Conservation (phyloP, 2,113 vertebrate species). For the Bubalus kerabau region DNA sequence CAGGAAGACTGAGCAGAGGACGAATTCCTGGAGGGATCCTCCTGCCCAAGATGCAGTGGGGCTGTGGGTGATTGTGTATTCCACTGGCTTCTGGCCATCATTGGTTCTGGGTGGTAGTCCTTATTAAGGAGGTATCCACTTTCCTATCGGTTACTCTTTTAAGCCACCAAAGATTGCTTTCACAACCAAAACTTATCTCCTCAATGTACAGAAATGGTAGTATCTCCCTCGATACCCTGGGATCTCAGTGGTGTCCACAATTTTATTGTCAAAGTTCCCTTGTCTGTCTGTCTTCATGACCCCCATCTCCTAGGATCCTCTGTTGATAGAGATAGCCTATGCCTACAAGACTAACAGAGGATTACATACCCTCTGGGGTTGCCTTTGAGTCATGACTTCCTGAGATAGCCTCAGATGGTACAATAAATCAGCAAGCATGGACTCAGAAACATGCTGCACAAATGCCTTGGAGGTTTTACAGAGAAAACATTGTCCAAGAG, state of each 20-base stretch:
- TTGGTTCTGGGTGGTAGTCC: background rate
- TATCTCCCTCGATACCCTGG: slow-evolving; percentile 89
- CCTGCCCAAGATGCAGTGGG: background rate
- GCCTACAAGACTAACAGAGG: slow-evolving; percentile 86
- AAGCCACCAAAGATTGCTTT: slow-evolving; percentile 82
- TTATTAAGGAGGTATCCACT: background rate
- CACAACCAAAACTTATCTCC: slow-evolving; percentile 89
- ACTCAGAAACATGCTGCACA: background rate
- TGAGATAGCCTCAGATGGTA: background rate
- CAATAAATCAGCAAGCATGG: background rate
- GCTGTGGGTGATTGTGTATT: background rate
- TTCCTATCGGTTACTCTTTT: background rate
- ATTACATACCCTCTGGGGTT: slow-evolving; percentile 61
- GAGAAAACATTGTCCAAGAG: background rate
- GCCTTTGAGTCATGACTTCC: background rate
- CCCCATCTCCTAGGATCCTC: slow-evolving; percentile 83
- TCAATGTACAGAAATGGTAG: slow-evolving; percentile 89
- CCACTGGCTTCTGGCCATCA: background rate
- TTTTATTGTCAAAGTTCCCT: slow-evolving; percentile 87
- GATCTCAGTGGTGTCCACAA: slow-evolving; percentile 86
- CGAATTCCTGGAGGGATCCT: background rate
- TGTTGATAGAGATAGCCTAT: slow-evolving; percentile 84
- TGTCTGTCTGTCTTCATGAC: slow-evolving; percentile 86
- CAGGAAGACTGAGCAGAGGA: background rate
- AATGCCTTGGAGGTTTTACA: background rate